Conservation (phyloP, 2,797 vertebrate species). For the Hydrolagus colliei region DNA sequence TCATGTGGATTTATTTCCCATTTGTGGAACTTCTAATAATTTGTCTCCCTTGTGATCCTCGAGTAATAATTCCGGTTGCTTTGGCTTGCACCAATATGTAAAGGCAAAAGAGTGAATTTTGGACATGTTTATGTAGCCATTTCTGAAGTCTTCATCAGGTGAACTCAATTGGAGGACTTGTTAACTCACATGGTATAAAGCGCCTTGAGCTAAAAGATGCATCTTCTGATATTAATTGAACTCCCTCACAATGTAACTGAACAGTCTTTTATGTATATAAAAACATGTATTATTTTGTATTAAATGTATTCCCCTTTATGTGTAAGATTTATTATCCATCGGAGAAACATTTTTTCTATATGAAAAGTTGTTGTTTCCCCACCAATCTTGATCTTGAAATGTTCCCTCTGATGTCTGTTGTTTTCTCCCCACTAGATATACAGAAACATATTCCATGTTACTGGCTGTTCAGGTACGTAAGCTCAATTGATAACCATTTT, state of each 20-base stretch:
- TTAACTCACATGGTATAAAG: neutral
- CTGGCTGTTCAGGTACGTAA: constrained; percentile 68
- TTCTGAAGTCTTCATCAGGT: neutral
- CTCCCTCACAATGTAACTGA: constrained; percentile 23
- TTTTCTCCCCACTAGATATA: constrained; percentile 64
- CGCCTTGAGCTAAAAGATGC: neutral
- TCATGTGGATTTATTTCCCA: neutral
- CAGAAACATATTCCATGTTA: constrained; percentile 80
- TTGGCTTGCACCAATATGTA: neutral
- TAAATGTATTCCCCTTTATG: neutral
- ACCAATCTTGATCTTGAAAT: neutral
- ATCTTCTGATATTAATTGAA: constrained; percentile 27
- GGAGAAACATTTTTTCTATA: constrained; percentile 7
- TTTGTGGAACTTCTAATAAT: too few relatives aligned
- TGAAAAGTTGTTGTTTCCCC: constrained; percentile 22
- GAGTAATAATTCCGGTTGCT: neutral
- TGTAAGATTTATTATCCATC: constrained; percentile 15
- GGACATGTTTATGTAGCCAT: neutral
- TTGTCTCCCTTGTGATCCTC: neutral
- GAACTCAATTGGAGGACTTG: neutral
- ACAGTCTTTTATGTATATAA: neutral
- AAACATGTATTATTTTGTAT: neutral
- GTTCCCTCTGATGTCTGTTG: constrained; percentile 3
- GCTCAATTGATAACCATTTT: constrained; percentile 30
- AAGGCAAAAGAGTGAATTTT: neutral